Base-by-base conservation (phyloP, 2,797 vertebrate genomes). In the Knipowitschia caucasica region DNA sequence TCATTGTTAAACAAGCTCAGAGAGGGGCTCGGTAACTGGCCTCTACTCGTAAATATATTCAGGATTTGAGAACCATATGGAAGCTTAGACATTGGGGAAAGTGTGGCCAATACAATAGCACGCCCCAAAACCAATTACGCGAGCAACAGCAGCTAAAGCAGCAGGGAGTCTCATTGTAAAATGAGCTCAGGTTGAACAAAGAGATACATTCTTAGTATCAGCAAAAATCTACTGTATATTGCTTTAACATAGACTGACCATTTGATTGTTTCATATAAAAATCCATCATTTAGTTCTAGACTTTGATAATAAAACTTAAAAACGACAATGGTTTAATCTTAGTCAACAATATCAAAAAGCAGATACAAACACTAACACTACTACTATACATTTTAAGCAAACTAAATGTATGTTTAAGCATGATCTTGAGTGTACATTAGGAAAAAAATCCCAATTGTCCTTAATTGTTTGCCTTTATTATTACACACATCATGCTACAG, bases 1-100 rank as follows among this genome's bases (percentile, higher is more conserved):
- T 82, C 84, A 83, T 63, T 66, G 77, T 86, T 86, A 86, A 86
- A 87, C 81, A 86, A 79, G 71, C 78, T 46, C 17, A 49, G 67
- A 77, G 0, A 51, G 47, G 35, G 25, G 21, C 15, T 50, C 50
- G 30, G 25, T 35, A 39, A 14, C 31, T n/a, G 33, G 27, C 30
- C 31, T 7, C 11, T 5, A 67, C 50, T 53, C 43, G 44, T 56
- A 58, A 52, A 44, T 31, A 44, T 31, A 24, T 36, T 50, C 43
- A 50, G 47, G 34, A 24, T 30, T 36, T 10, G 42, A 60, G 36
- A n/a, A 44, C 62, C 77, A 80, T 83, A 64, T 81, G 76, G 65
- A 69, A 54, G 40, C 75, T 49, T 58, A 62, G 25, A 50, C 68
- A 67, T 79, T 73, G 81, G 78, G 75, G 45, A 54, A 34, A 62